phyloP scores from a whole-genome alignment of 2,888 invertebrate species.

The Drosophila longiperda region DNA sequence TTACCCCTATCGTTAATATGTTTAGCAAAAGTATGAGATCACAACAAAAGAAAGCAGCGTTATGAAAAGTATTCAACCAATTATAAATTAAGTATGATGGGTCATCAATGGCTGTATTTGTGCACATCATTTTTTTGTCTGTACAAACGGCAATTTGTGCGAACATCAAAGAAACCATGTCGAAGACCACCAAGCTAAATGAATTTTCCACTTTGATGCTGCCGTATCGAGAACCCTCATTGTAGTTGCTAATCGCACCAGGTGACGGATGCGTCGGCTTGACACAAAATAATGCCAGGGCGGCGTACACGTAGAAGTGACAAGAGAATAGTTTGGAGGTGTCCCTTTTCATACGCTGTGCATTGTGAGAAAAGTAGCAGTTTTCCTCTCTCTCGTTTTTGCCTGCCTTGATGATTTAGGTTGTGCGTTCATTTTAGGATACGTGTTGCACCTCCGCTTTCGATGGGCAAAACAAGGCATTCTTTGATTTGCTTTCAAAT shows the following conservation, averaged over 20 bases:
- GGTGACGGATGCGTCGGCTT: constrained; percentile 81
- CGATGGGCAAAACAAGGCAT: constrained; percentile 41
- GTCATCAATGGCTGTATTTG: constrained; percentile 41
- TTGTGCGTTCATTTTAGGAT: constrained; percentile 35
- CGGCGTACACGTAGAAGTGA: constrained; percentile 58
- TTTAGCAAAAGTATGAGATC: not conserved
- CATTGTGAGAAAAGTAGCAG: constrained; percentile 77
- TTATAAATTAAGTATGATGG: constrained; percentile 33
- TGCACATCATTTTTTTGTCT: constrained; percentile 22
- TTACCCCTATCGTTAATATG: constrained; percentile 2
- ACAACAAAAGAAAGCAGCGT: constrained; percentile 3
- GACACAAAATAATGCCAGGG: constrained; percentile 57
- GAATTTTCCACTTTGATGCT: constrained; percentile 84
- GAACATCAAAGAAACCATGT: constrained; percentile 64
- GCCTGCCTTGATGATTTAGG: constrained; percentile 36
- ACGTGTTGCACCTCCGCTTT: constrained; percentile 46
- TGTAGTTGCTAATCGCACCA: constrained; percentile 78
- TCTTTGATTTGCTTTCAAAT: constrained; percentile 54
- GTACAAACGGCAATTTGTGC: constrained; percentile 49
- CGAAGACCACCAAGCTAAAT: constrained; percentile 84
- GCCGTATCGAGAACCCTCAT: constrained; percentile 82
- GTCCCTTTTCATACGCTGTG: constrained; percentile 78
- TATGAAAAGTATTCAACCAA: constrained; percentile 17
- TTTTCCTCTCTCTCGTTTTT: constrained; percentile 44
- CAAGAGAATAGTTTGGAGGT: constrained; percentile 75